Base-by-base conservation (phyloP, 2,888 invertebrate species). In the Xylocampa areola region DNA sequence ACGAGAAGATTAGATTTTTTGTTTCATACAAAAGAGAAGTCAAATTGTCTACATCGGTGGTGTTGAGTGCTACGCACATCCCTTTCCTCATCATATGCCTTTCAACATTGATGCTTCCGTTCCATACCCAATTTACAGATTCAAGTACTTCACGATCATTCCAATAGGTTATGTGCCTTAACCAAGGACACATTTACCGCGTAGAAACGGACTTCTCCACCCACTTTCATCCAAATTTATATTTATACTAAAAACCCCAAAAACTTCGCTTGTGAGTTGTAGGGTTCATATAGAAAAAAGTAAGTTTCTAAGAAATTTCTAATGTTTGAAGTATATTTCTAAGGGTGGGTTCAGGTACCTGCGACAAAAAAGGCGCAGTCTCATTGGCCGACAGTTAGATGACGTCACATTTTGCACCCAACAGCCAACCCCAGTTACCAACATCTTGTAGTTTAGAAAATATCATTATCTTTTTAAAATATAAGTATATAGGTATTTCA, bases 41-140 rank as follows among this genome's bases (percentile, higher is more conserved):
- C 92, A 91, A 89, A 88, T 73, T 69, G 86, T 87, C 92, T 92
- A 92, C 92, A 75, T 62, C 91, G 81, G 92, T 92, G 87, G 85
- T 61, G 79, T 85, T 69, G 92, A 89, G 89, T 85, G 91, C 86
- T 71, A 48, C 44, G 86, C 90, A 89, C 92, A 79, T 84, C 92
- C 80, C 89, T 90, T 91, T 89, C 85, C 79, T 78, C 86, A 88
- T 80, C 89, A 82, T 70, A 76, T 75, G 82, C 86, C 84, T 51
- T 61, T 6, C 41, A 48, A 63, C 82, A 84, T 76, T 77, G 82
- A 85, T 81, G 86, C 76, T 55, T n/a, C 76, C 81, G 87, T 50
- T 88, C 85, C 86, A 74, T 88, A 90, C 25, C 21, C 25, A 4
- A 25, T n/a, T n/a, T n/a, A 25, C 25, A 25, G 87, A 54, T 59